phyloP scores from a whole-genome alignment of 2,797 vertebrate genomes.

The Netta rufina region DNA sequence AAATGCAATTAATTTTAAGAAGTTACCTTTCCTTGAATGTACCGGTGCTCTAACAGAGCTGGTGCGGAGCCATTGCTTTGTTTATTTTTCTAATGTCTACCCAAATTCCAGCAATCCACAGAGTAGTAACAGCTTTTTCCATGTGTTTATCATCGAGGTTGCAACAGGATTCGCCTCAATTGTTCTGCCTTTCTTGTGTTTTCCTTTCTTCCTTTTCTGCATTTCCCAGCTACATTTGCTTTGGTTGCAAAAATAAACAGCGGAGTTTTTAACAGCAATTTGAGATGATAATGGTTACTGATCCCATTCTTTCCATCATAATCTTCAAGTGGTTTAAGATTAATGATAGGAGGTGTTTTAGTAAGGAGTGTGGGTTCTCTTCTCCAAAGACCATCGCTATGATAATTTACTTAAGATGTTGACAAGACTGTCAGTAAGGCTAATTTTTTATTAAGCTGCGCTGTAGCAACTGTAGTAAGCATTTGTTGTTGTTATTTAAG shows the following conservation, averaged over 20 bases:
- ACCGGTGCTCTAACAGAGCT: conserved; percentile 13
- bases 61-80: conserved; percentile 19
- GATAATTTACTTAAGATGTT: conserved; percentile 78
- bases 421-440: conserved; percentile 73
- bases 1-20: conserved; percentile 38
- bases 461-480: conserved; percentile 41
- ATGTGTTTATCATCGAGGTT: conserved; percentile 58
- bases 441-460: conserved; percentile 68
- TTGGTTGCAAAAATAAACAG: conserved; percentile 84
- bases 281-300: conserved; percentile 87
- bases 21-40: conserved; percentile 29
- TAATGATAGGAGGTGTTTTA: conserved; percentile 83
- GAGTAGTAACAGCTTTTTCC: conserved; percentile 59
- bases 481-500: conserved; percentile 53
- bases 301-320: conserved; percentile 88
- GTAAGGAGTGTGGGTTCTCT: conserved; percentile 71
- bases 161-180: conserved; percentile 57
- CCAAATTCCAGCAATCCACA: conserved; percentile 51
- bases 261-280: conserved; percentile 82
- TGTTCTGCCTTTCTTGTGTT: conserved; percentile 59
- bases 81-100: conserved; percentile 64
- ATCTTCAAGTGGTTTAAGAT: conserved; percentile 90
- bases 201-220: conserved; percentile 55
- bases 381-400: conserved; percentile 79
- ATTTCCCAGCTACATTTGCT: conserved; percentile 60